Conservation (phyloP, 2,797 vertebrate species). For the Selene dorsalis region DNA sequence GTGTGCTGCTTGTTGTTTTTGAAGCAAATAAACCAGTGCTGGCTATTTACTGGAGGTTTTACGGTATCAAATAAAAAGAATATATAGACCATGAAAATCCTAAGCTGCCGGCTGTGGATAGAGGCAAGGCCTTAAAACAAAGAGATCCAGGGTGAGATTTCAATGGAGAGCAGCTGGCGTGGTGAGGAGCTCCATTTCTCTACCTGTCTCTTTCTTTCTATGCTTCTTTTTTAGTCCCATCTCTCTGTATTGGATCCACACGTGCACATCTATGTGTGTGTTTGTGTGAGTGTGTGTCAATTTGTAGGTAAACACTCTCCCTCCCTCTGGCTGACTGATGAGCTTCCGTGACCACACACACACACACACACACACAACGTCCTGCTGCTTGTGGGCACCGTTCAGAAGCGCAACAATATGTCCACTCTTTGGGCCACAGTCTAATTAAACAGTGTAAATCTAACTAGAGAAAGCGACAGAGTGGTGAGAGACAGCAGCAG, state of each 20-base stretch:
- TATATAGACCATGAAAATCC: slow-evolving; percentile 77
- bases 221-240: slow-evolving; percentile 29
- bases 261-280: slow-evolving; percentile 4
- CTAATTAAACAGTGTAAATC: slow-evolving; percentile 78
- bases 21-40: slow-evolving; percentile 69
- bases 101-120: slow-evolving; percentile 62
- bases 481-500: slow-evolving; percentile 43
- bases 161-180: slow-evolving; percentile 71
- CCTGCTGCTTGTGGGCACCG: slow-evolving; percentile 61
- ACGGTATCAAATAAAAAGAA: slow-evolving; percentile 78
- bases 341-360: slow-evolving; percentile 52
- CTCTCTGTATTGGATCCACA: slow-evolving; percentile 35
- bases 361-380: slow-evolving; percentile 51
- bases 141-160: slow-evolving; percentile 67
- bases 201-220: slow-evolving; percentile 46
- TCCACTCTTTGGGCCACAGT: slow-evolving; percentile 72
- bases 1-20: slow-evolving; percentile 60
- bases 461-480: slow-evolving; percentile 55
- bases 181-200: slow-evolving; percentile 52
- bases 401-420: slow-evolving; percentile 75
- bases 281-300: slow-evolving; percentile 21
- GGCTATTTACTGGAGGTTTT: slow-evolving; percentile 76
- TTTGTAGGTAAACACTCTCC: slow-evolving; percentile 24
- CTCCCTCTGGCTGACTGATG: slow-evolving; percentile 60
- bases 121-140: slow-evolving; percentile 66